Conservation (phyloP, 2,888 invertebrate genomes). For the Cantharis rustica region DNA sequence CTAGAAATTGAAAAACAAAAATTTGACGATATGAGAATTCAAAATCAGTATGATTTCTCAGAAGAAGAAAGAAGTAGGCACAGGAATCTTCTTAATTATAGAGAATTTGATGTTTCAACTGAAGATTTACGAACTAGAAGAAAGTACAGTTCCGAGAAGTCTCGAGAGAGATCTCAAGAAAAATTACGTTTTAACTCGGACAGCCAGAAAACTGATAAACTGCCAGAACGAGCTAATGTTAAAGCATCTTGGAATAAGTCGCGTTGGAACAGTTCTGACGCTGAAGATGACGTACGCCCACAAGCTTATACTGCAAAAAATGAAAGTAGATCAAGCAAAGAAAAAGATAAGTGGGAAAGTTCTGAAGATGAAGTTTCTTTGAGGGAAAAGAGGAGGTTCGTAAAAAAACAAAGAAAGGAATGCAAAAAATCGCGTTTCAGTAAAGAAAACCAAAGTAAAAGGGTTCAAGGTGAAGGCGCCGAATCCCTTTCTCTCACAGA, state of each 20-base stretch:
- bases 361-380: slow-evolving; percentile 10
- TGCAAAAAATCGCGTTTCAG: background rate
- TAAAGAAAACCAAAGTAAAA: background rate
- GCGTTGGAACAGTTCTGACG: background rate
- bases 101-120: background rate
- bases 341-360: slow-evolving; percentile 11
- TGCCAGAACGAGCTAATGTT: background rate
- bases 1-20: slow-evolving; percentile 13
- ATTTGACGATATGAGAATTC: background rate
- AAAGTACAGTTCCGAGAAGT: background rate
- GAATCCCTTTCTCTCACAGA: background rate
- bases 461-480: background rate
- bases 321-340: background rate
- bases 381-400: background rate
- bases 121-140: background rate
- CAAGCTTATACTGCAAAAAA: background rate
- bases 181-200: background rate
- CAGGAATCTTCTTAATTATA: background rate
- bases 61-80: slow-evolving; percentile 7
- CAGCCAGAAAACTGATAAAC: background rate
- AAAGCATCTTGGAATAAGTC: background rate
- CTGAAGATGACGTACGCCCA: background rate
- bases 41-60: background rate
- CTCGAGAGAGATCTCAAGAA: background rate
- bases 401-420: background rate